phyloP scores from a whole-genome alignment of 2,888 invertebrate genomes.

The Limnephilus auricula region DNA sequence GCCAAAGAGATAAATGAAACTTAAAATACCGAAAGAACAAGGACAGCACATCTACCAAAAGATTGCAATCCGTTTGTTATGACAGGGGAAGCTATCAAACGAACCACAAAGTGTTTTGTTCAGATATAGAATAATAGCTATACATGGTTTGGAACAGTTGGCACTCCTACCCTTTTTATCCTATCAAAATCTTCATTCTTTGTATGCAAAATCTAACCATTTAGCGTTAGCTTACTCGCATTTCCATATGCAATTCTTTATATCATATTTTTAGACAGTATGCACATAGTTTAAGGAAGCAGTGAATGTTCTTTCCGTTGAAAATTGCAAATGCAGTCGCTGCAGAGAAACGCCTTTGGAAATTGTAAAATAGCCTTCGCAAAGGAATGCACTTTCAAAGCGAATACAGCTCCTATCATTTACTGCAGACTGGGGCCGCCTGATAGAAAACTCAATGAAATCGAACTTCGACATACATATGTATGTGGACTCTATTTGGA shows the following conservation, averaged over 20 bases:
- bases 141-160: no score
- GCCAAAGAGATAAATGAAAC: no score
- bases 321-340: not conserved
- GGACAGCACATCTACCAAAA: no score
- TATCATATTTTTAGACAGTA: not conserved
- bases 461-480: not conserved
- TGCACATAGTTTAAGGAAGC: not conserved
- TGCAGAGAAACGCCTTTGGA: constrained; percentile 22
- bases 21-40: no score
- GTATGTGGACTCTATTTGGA: not conserved
- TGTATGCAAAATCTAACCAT: not conserved
- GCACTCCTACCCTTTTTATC: no score
- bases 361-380: constrained; percentile 6
- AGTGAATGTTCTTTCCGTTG: not conserved
- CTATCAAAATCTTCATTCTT: no score
- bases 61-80: no score
- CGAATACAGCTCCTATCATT: constrained; percentile 23
- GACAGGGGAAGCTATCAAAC: no score
- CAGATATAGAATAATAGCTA: no score
- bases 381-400: constrained; percentile 19
- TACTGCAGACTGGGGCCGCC: not conserved
- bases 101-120: no score
- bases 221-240: not conserved
- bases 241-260: not conserved
- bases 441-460: constrained; percentile 2